These are phyloP conservation scores for Hyles lineata DNA, from an alignment of 2,888 invertebrate genomes.

Conservation along the genomic window DNA sequence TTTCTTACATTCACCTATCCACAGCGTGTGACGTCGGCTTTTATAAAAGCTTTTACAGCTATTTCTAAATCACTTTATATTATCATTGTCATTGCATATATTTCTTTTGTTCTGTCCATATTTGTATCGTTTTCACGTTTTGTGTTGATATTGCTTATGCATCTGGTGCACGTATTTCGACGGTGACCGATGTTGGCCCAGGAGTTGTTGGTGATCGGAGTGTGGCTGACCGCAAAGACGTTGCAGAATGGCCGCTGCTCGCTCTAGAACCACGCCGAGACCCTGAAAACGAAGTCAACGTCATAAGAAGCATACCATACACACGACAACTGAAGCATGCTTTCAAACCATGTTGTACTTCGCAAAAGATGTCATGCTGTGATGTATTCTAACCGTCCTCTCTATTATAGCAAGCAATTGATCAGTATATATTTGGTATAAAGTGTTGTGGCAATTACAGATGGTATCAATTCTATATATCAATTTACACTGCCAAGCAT, in stretches of 20 bases:
- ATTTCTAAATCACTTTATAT: constrained; percentile 27
- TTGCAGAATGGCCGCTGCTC: constrained; percentile 91
- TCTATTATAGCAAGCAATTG: constrained; percentile 21
- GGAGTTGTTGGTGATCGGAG: constrained; percentile 73
- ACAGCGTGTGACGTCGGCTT: constrained; percentile 34
- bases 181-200: constrained; percentile 86
- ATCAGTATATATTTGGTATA: not conserved
- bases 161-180: constrained; percentile 90
- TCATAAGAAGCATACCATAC: not conserved
- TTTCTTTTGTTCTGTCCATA: constrained; percentile 32
- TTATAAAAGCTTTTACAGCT: constrained; percentile 31
- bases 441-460: not conserved
- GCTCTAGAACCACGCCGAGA: constrained; percentile 89
- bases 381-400: constrained; percentile 21
- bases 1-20: constrained; percentile 39
- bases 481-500: not conserved
- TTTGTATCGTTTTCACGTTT: constrained; percentile 26
- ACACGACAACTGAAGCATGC: constrained; percentile 44
- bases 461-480: not conserved
- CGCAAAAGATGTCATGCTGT: constrained; percentile 40
- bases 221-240: constrained; percentile 88
- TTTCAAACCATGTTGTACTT: constrained; percentile 37
- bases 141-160: constrained; percentile 54
- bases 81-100: constrained; percentile 41
- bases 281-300: constrained; percentile 57